Evolutionary conservation across 2,113 vertebrate species (phyloP).

Genomic region (Jaculus jaculus): DNA sequence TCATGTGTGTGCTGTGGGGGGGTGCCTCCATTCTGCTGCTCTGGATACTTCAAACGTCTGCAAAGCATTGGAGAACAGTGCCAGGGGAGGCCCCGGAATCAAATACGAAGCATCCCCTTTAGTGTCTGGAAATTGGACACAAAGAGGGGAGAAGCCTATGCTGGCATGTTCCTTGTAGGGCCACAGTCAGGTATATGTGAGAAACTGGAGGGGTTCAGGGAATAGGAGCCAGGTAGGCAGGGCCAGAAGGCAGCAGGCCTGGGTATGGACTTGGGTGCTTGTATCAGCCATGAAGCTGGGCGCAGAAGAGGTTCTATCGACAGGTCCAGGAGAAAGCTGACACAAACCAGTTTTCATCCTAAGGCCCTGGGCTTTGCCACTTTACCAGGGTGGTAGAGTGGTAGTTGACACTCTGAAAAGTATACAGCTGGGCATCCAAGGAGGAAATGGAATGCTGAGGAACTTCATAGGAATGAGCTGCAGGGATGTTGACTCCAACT

Average conservation of each 20-base stretch:
- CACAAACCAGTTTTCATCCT: accelerated
- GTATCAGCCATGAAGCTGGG: not conserved
- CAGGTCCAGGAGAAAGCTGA: not conserved
- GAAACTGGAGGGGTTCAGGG: not conserved
- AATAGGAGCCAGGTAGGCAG: accelerated
- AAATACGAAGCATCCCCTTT: not conserved
- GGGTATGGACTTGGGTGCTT: not conserved
- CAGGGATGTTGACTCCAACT: accelerated
- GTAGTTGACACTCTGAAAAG: not conserved
- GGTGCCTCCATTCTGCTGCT: not conserved
- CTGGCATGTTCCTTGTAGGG: not conserved
- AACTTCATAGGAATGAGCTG: accelerated
- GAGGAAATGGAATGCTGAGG: not conserved
- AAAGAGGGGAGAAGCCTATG: not conserved
- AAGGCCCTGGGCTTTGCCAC: not conserved
- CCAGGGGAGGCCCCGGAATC: not conserved
- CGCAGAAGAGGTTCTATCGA: not conserved
- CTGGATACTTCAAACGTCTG: not conserved
- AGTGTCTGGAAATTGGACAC: not conserved
- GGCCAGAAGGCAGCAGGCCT: not conserved
- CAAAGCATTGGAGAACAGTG: not conserved
- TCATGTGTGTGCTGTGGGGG: no score
- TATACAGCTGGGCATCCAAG: accelerated
- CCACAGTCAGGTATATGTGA: not conserved
- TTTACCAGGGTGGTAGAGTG: not conserved